Base-by-base conservation (phyloP, 2,888 invertebrate species). In the Stenurella melanura region DNA sequence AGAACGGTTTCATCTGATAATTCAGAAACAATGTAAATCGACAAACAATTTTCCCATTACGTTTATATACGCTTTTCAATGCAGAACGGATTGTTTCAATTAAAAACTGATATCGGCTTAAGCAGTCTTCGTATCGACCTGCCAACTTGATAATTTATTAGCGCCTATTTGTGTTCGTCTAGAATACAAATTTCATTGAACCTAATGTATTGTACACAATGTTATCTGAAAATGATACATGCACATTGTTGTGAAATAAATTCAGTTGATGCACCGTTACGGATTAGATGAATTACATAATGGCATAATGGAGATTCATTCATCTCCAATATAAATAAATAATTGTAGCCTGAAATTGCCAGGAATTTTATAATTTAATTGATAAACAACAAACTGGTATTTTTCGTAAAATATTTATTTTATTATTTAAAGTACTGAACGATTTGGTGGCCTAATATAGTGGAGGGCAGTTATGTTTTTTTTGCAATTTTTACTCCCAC, bases 41-140 rank as follows among this genome's bases (percentile, higher is more conserved):
- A 12, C 50, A 50, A 50, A 50, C n/a, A 50, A 50, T 50, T 50
- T 50, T n/a, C 50, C 50, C 50, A 50, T 50, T 50, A 50, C 50
- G 15, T 15, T 50, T n/a, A 50, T 50, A 50, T 50, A n/a, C 50
- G n/a, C 5, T n/a, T 50, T 50, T n/a, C 50, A 50, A 50, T 50
- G 50, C n/a, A n/a, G 50, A 50, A 50, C 50, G 50, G 50, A 50
- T 50, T 50, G 50, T 50, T 50, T 50, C 50, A 50, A 50, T 50
- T 50, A 50, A 50, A 50, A 50, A 50, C 15, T 50, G 50, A 50
- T 50, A 50, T n/a, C 50, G 6, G 50, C 50, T 50, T 50, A 50
- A 50, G 6, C 50, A 50, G 15, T 50, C 50, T 50, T 50, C 50
- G 50, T n/a, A 50, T 50, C 50, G 50, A 50, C 50, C 50, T 50